phyloP scores from a whole-genome alignment of 2,888 invertebrate species.

The Mythimna impura region DNA sequence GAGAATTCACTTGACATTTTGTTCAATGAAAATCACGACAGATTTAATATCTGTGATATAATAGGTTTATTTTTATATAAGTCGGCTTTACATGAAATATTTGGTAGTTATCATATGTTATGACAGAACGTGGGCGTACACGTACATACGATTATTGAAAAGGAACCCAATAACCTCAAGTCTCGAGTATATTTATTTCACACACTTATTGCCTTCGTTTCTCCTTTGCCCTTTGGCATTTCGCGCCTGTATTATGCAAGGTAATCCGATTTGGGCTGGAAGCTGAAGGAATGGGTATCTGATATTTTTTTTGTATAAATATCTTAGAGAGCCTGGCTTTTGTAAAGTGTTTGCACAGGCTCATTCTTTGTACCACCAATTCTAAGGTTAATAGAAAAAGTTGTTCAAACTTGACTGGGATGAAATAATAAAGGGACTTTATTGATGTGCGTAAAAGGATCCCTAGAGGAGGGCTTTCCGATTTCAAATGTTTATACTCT shows the following conservation, averaged over 20 bases:
- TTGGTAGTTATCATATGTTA: constrained; percentile 27
- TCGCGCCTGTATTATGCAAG: constrained; percentile 68
- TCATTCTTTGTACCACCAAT: constrained; percentile 8
- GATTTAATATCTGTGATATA: constrained; percentile 14
- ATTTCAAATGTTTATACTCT: not conserved
- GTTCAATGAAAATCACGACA: constrained; percentile 35
- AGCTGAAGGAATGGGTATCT: constrained; percentile 36
- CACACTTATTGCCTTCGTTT: constrained; percentile 61
- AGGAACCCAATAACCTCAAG: constrained; percentile 47
- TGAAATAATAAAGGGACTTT: constrained; percentile 13
- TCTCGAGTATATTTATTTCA: constrained; percentile 55
- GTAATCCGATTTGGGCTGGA: constrained; percentile 63
- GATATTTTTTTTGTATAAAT: constrained; percentile 38
- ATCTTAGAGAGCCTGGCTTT: constrained; percentile 8
- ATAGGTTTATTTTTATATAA: constrained; percentile 11
- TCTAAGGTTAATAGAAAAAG: constrained; percentile 33
- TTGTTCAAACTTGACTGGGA: constrained; percentile 9
- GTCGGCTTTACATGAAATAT: constrained; percentile 11
- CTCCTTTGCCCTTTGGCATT: constrained; percentile 65
- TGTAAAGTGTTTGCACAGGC: constrained; percentile 22
- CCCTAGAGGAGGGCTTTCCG: not conserved
- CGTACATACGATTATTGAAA: constrained; percentile 27
- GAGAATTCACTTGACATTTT: constrained; percentile 33
- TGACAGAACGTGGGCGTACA: constrained; percentile 19
- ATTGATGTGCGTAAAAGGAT: not conserved